Evolutionary conservation across 2,113 vertebrate species (phyloP).

Genomic region (Platysteira castanea): DNA sequence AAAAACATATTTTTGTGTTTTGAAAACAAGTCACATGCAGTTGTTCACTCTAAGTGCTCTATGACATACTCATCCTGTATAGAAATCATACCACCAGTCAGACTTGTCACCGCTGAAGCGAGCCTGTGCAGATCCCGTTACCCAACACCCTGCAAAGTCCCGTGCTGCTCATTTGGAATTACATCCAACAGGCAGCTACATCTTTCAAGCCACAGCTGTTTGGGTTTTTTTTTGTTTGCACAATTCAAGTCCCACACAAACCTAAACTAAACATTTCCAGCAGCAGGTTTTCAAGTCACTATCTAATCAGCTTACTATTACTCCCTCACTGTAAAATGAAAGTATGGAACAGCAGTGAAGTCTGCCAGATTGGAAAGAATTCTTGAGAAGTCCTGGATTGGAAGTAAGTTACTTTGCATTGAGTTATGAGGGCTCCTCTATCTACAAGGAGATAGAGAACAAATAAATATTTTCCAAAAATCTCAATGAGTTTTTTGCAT

Average conservation of each 20-base stretch:
- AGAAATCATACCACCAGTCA: not conserved
- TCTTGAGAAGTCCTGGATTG: not conserved
- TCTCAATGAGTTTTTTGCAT: not conserved
- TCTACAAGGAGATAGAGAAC: not conserved
- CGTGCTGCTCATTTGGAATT: not conserved
- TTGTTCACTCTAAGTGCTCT: not conserved
- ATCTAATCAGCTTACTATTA: not conserved
- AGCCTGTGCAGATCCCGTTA: not conserved
- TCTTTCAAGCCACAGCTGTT: not conserved
- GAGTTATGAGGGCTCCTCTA: not conserved
- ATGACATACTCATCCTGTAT: not conserved
- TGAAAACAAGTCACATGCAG: not conserved
- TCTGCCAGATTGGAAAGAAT: not conserved
- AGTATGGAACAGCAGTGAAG: not conserved
- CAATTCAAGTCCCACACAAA: not conserved
- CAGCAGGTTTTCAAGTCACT: not conserved
- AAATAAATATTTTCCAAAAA: not conserved
- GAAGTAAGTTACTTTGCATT: not conserved
- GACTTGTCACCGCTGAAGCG: accelerated
- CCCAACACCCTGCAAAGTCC: not conserved
- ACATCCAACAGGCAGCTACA: not conserved
- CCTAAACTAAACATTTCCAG: not conserved
- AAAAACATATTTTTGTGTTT: not conserved
- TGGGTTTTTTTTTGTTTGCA: accelerated
- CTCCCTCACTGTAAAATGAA: not conserved